Base-by-base conservation (phyloP, 2,113 vertebrate genomes). In the Notothenia coriiceps region DNA sequence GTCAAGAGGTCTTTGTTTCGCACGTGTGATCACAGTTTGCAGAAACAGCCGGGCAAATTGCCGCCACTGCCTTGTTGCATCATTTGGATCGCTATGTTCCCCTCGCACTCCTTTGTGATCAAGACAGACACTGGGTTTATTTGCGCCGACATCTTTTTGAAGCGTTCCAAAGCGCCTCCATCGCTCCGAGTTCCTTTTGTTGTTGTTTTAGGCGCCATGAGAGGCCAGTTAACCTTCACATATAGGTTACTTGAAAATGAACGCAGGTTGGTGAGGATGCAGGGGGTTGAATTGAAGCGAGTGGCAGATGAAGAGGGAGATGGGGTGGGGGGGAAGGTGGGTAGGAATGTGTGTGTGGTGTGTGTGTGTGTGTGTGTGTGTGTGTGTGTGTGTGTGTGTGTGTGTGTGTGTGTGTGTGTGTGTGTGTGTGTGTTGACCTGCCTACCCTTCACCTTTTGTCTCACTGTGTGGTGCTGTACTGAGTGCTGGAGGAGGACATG, bases 381-480 rank as follows among this genome's bases (percentile, higher is more conserved):
- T 55, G 13, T 52, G 50, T 69, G 66, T 54, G 65, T 73, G 52
- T 76, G 44, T 63, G 68, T 60, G 54, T 70, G 64, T 79, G 62
- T 59, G 66, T 71, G 67, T 76, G 74, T 60, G 74, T 73, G 52
- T 69, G 74, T 74, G 68, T 80, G 76, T 83, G 65, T 77, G 90
- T 74, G 67, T 61, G 76, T 83, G 83, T 80, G 86, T 63, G 84
- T 69, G 44, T 43, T 87, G 88, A 90, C 89, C 91, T 82, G 75
- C 54, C 73, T 93, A 79, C 88, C 90, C 91, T 94, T 94, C 94
- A 94, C 92, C 92, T 94, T 91, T 94, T 84, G 87, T 89, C 89
- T 90, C 87, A 20, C 84, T 73, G 85, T 87, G 86, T 69, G 85
- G 65, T 77, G 90, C 82, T 82, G 79, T 79, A 82, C 74, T 86